Base-by-base conservation (phyloP, 2,113 vertebrate genomes). In the Neolamprologus cancellatus region DNA sequence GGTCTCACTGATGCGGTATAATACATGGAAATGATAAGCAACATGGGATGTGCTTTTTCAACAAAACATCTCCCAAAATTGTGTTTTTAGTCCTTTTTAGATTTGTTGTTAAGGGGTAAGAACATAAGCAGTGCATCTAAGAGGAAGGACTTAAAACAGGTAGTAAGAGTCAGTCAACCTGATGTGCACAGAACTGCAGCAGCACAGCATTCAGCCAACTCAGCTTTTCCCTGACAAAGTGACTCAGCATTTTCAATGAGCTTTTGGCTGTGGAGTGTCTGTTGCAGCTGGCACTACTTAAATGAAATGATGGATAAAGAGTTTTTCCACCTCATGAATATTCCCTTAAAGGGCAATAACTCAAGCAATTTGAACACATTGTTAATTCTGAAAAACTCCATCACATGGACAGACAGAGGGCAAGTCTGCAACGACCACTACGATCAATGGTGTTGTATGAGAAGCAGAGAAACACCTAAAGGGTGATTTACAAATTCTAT, bases 291-390 rank as follows among this genome's bases (percentile, higher is more conserved):
- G 64, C 61, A 53, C 87, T 88, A 28, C 84, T 92, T 90, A 91
- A 91, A 91, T 93, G 79, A 94, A 92, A 92, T 89, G 87, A 91
- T 66, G 91, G 82, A 83, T 91, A 90, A 92, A 90, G 74, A 90
- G 79, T 84, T 81, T 90, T 81, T 86, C 81, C 11, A 36, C 74
- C 76, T 93, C 82, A 91, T 88, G 85, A 93, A 93, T 89, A 93
- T 88, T 90, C 81, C 59, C 23, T 90, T 81, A 81, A 87, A 91
- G 66, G 66, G 89, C 81, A 85, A 87, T 91, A 86, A 89, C 46
- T 92, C 82, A 79, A 53, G 79, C 57, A 61, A 74, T 88, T 64
- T 66, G 28, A 87, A 88, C 25, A 15, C 44, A 54, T 76, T 15
- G 79, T 89, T 92, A 79, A 89, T 91, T 87, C 86, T 74, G 54